phyloP scores from a whole-genome alignment of 2,113 vertebrate genomes.

The Mormyrus lacerda region DNA sequence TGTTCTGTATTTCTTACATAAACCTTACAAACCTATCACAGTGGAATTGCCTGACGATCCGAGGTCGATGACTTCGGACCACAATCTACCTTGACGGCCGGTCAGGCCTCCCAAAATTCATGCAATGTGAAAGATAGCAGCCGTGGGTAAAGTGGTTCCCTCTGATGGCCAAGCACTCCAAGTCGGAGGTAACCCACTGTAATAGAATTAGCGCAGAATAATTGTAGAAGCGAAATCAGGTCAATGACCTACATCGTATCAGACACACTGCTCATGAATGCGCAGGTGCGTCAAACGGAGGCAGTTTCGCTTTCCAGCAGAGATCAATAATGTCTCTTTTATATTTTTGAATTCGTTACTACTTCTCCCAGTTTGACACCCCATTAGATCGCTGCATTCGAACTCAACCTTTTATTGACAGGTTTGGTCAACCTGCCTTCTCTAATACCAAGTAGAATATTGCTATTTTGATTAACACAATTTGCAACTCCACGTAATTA shows the following conservation, averaged over 20 bases:
- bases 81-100: conserved; percentile 27
- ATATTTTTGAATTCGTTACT: not conserved
- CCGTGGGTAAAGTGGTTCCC: conserved; percentile 35
- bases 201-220: conserved; percentile 33
- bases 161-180: conserved; percentile 27
- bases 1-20: not conserved
- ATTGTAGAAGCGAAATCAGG: conserved; percentile 20
- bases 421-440: not conserved
- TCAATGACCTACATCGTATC: conserved; percentile 15
- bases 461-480: not conserved
- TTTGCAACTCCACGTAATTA: not conserved
- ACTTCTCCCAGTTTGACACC: not conserved
- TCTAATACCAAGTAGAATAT: not conserved
- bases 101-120: conserved; percentile 33
- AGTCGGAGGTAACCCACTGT: conserved; percentile 34
- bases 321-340: not conserved
- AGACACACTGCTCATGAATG: not conserved
- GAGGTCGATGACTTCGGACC: not conserved
- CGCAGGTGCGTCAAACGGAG: not conserved
- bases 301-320: not conserved
- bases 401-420: not conserved
- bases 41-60: not conserved
- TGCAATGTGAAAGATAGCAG: conserved; percentile 51
- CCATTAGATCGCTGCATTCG: not conserved
- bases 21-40: not conserved